Conservation (phyloP, 2,888 invertebrate species). For the Fissipunctia ypsillon region DNA sequence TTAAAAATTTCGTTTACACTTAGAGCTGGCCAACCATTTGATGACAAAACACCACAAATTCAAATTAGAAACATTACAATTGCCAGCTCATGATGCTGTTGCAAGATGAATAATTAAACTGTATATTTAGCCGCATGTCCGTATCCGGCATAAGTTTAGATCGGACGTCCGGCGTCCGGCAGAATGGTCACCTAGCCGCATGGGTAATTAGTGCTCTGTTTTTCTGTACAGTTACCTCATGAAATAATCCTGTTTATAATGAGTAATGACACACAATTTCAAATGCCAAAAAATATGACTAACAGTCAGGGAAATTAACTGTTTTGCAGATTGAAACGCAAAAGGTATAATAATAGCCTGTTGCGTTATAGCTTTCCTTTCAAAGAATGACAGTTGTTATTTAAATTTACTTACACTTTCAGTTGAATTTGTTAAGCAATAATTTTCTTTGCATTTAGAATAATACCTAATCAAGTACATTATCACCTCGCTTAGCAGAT, state of each 20-base stretch:
- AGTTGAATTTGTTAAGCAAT: neutral
- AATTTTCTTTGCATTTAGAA: neutral
- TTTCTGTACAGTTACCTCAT: slow-evolving; percentile 26
- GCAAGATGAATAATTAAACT: slow-evolving; percentile 59
- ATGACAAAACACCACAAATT: slow-evolving; percentile 18
- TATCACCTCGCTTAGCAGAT: neutral
- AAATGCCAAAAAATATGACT: neutral
- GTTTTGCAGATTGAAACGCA: neutral
- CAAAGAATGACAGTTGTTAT: neutral
- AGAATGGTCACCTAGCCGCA: slow-evolving; percentile 42
- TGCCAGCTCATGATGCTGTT: slow-evolving; percentile 30
- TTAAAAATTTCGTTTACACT: slow-evolving; percentile 8
- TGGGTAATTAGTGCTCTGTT: slow-evolving; percentile 44
- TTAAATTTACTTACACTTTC: neutral
- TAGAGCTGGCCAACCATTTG: neutral
- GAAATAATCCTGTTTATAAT: slow-evolving; percentile 6
- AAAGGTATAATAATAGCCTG: too few relatives aligned
- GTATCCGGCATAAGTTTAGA: slow-evolving; percentile 61
- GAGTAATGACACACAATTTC: neutral
- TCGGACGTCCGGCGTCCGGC: slow-evolving; percentile 62
- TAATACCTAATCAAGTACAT: neutral
- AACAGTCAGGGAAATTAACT: too few relatives aligned
- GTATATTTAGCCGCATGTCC: slow-evolving; percentile 54
- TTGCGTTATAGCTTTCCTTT: neutral
- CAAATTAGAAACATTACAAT: slow-evolving; percentile 39